phyloP scores from a whole-genome alignment of 2,888 invertebrate genomes.

The Melinopterus prodromus region DNA sequence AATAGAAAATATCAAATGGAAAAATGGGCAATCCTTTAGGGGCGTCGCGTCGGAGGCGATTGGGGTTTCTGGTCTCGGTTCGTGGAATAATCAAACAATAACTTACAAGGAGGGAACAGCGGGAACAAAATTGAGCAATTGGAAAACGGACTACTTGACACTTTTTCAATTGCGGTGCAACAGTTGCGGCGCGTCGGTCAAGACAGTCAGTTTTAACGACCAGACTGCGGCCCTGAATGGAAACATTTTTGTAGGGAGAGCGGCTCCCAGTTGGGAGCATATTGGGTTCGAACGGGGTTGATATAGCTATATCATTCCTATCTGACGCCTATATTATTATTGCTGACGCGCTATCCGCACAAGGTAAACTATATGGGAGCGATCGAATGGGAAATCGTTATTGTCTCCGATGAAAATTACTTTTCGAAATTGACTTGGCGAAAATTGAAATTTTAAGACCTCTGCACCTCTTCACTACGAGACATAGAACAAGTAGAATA shows the following conservation, averaged over 20 bases:
- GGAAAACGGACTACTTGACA: neutral
- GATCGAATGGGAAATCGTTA: conserved; percentile 49
- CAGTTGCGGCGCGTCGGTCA: neutral
- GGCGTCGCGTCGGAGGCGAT: neutral
- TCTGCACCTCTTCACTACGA: neutral
- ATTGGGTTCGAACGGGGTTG: conserved; percentile 48
- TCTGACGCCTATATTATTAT: conserved; percentile 54
- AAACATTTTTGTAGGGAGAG: neutral
- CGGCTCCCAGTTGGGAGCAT: conserved; percentile 21
- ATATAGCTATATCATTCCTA: conserved; percentile 55
- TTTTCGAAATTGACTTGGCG: neutral
- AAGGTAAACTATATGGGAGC: conserved; percentile 53
- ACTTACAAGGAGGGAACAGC: neutral
- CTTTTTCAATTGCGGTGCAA: neutral
- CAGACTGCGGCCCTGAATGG: conserved; percentile 16
- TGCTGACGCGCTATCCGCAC: conserved; percentile 54
- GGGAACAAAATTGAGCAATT: neutral
- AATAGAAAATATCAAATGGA: neutral
- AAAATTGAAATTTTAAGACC: neutral
- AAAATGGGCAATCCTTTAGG: neutral
- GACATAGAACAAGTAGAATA: no score
- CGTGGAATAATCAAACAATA: neutral
- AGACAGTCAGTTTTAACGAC: conserved; percentile 11
- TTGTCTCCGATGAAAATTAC: conserved; percentile 44
- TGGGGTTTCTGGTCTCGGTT: neutral